Evolutionary conservation across 2,888 invertebrate species (phyloP), one percentile per base, ranked within the genome.

Genomic region (Hypolimnas misippus): DNA sequence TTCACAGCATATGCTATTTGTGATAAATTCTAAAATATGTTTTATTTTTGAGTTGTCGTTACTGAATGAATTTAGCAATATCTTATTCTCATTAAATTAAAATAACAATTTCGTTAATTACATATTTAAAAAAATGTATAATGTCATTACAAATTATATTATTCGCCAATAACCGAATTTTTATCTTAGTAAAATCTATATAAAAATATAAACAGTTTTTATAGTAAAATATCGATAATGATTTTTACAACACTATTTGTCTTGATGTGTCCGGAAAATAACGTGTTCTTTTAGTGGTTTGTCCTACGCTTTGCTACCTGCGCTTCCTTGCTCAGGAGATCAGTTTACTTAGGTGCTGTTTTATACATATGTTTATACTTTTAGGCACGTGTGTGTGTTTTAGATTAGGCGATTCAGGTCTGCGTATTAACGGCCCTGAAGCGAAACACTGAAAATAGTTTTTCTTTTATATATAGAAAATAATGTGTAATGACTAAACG

Each of bases 211-310:
- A n/a, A n/a, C n/a, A n/a, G n/a, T n/a, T n/a, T n/a, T n/a, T n/a
- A n/a, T n/a, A n/a, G n/a, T n/a, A n/a, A n/a, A n/a, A n/a, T 51
- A 76, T 79, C 76, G 76, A 76, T 72, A 73, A 56, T 58, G 63
- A 16, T 21, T 6, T 8, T 54, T 67, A 29, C 81, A 75, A 25
- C 86, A 70, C 82, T 83, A 82, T 38, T 66, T 73, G 79, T 81
- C 82, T 78, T 82, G 81, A 84, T 80, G 82, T 82, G 83, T 83
- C 82, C 79, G 74, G 79, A 74, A 81, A 83, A 83, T 87, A 86
- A 85, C 84, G 84, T 86, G 86, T 87, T 86, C 86, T 87, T 86
- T 87, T 87, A 85, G 87, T 86, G 83, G 86, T 87, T 84, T 82
- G 84, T 86, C 83, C 78, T 82, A 80, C 81, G 79, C 75, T 81